Evolutionary conservation across 2,113 vertebrate genomes (phyloP).

Genomic region (Centrocercus urophasianus): DNA sequence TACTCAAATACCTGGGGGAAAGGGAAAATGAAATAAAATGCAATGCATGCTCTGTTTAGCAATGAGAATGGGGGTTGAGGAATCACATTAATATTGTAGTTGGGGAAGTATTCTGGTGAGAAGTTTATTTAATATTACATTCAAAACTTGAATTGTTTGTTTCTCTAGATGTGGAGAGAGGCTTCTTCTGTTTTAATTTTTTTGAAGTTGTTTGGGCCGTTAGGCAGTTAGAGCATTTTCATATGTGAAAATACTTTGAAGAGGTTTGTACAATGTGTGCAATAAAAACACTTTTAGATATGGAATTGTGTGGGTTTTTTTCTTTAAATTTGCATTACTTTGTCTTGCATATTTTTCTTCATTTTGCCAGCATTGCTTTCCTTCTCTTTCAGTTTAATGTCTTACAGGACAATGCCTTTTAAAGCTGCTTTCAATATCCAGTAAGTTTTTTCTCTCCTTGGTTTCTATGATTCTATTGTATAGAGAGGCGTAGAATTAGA

Average conservation of each 20-base stretch:
- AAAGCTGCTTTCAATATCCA: background rate
- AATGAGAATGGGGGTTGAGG: background rate
- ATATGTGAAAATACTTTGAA: background rate
- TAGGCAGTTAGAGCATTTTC: background rate
- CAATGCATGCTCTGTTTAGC: background rate
- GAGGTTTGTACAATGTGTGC: background rate
- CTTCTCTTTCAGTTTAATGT: background rate
- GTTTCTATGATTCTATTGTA: background rate
- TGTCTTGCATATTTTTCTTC: background rate
- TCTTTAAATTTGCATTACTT: background rate
- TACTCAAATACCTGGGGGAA: background rate
- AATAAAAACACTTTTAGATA: background rate
- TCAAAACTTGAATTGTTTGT: background rate
- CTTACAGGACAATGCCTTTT: background rate
- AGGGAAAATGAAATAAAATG: background rate
- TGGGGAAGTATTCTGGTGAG: background rate
- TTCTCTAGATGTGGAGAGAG: background rate
- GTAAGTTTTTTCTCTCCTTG: accelerated
- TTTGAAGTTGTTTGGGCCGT: background rate
- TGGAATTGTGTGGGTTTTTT: background rate
- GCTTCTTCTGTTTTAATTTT: background rate
- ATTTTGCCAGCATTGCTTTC: background rate
- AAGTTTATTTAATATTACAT: background rate
- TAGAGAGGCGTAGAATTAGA: background rate
- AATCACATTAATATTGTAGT: background rate